These are phyloP conservation scores for Dascillus cervinus DNA, from an alignment of 2,888 invertebrate genomes.

Conservation along the genomic window DNA sequence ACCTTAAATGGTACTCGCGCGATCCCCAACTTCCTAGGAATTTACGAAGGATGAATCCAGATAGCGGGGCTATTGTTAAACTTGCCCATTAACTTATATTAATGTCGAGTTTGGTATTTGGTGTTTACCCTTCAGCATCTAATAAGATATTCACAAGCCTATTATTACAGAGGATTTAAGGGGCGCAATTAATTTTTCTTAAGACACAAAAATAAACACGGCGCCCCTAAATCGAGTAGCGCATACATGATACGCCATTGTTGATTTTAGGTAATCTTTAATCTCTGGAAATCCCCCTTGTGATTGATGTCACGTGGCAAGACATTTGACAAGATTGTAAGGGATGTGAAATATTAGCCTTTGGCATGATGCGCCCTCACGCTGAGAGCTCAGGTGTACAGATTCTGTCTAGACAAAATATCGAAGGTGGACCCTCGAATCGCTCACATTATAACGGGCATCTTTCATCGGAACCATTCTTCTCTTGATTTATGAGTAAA, in stretches of 20 bases:
- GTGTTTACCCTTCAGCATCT: conserved; percentile 15
- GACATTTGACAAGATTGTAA: conserved; percentile 25
- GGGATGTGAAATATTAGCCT: conserved; percentile 27
- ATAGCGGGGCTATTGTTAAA: conserved; percentile 20
- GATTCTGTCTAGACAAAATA: conserved; percentile 14
- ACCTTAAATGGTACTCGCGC: too few species aligned
- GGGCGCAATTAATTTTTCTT: too few species aligned
- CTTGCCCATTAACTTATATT: conserved; percentile 23
- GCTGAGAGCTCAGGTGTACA: conserved; percentile 24
- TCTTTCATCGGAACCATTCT: conserved; percentile 11
- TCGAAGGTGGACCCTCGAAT: conserved; percentile 14
- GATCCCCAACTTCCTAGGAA: too few species aligned
- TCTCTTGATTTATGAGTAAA: conserved; percentile 11
- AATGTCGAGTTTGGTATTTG: conserved; percentile 20
- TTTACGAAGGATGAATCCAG: conserved; percentile 10
- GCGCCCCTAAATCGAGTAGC: too few species aligned
- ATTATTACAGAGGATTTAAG: too few species aligned
- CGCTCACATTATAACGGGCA: conserved; percentile 11
- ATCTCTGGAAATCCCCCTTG: conserved; percentile 23
- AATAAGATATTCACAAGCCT: conserved; percentile 16
- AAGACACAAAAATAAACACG: too few species aligned
- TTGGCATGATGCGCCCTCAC: conserved; percentile 19
- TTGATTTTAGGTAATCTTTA: conserved; percentile 25
- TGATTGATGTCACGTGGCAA: conserved; percentile 29
- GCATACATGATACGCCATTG: too few species aligned